Evolutionary conservation across 2,797 vertebrate genomes (phyloP), one percentile per base, ranked within the genome.

Genomic region (Diglossa cyanea): DNA sequence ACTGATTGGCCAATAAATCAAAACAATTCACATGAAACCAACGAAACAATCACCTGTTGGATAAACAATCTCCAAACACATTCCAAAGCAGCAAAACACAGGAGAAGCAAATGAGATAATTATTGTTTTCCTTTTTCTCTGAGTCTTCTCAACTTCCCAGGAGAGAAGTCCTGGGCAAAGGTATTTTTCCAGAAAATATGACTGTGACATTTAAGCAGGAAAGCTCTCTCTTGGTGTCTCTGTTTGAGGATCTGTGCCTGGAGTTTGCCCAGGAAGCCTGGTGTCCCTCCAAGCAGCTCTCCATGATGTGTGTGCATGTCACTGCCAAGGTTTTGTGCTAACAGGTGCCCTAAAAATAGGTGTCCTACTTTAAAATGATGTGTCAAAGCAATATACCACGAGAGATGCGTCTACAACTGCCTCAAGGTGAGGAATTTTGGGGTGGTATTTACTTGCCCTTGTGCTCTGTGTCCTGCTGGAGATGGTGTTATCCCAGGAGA

Each of bases 221-320:
- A 74, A 55, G 0, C 1, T 12, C 12, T 62, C 6, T 80, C 16
- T 37, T 67, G 51, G 30, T 58, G 40, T 6, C 39, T 50, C 23
- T 1, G 1, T 31, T n/a, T 48, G 55, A 39, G 33, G 40, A 28
- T 75, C 20, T 82, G 9, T 85, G 48, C 10, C 40, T 84, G 62
- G 61, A 62, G 9, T 30, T 80, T 78, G 51, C 90, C 44, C 47
- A 57, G 67, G 55, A 5, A 71, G 16, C 6, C 28, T 1, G 2
- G 21, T 71, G 13, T 6, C 47, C 28, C 60, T 74, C 40, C 54
- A 39, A 23, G 33, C 39, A 75, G 16, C 42, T 66, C 23, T 4
- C 37, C 1, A 0, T 15, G 58, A 16, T 1, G 4, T 17, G 11
- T 33, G 25, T 19, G 25, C 13, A 2, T 0, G 1, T 37, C 19